Percentiles rank a stretch among this genome's conserved stretches.
Evolutionary conservation across 1,140 invertebrate species (phyloP).

Genomic region (Trichonephila clavipes): DNA sequence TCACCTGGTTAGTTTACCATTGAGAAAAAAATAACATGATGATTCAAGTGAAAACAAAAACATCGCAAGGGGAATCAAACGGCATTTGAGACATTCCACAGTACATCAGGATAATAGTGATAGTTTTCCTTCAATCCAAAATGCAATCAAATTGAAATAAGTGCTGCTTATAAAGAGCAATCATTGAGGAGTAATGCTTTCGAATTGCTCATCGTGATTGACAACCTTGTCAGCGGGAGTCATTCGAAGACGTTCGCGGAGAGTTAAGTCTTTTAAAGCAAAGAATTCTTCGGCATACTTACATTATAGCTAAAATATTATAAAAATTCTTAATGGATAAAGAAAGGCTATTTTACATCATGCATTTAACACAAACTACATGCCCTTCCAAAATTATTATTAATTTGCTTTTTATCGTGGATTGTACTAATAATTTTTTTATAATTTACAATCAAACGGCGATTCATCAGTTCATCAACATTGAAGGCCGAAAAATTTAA

Average conservation of each 20-base stretch:
- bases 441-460: no score
- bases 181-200: constrained; percentile 56
- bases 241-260: not conserved
- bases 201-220: constrained; percentile 15
- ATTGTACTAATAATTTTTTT: no score
- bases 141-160: constrained; percentile 41
- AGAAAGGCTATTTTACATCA: no score
- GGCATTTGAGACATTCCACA: not conserved
- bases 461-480: no score
- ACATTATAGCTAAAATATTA: not conserved
- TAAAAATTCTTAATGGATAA: not conserved
- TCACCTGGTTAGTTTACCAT: not conserved
- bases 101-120: constrained; percentile 21
- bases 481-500: no score
- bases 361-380: no score
- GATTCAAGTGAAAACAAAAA: not conserved
- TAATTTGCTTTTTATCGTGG: no score
- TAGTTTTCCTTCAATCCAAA: constrained; percentile 26
- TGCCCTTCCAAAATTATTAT: no score
- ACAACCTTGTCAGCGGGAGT: constrained; percentile 34
- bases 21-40: not conserved
- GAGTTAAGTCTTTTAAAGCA: not conserved
- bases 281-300: not conserved
- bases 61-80: not conserved
- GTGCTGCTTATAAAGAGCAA: not conserved